phyloP scores from a whole-genome alignment of 2,888 invertebrate genomes.

The Drosophila paracracens region DNA sequence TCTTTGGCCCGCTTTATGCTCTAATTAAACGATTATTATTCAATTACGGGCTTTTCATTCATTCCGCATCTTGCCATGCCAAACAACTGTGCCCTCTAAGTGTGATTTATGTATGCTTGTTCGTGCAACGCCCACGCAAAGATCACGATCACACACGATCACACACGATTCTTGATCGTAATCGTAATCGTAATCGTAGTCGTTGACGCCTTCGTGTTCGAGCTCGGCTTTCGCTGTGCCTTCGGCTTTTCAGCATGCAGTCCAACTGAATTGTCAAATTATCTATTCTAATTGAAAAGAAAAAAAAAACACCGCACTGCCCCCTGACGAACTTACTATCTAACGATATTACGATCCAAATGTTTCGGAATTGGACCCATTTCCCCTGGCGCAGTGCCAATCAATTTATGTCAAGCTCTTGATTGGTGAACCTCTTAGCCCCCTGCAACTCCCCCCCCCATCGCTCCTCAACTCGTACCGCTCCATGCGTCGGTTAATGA shows the following conservation, averaged over 20 bases:
- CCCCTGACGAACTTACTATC: conserved; percentile 18
- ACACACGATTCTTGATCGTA: conserved; percentile 15
- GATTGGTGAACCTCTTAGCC: conserved; percentile 59
- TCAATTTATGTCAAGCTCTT: conserved; percentile 68
- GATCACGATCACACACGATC: conserved; percentile 24
- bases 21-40: conserved; percentile 69
- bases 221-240: conserved; percentile 16
- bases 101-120: conserved; percentile 64
- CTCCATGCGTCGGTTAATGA: conserved; percentile 62
- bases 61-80: conserved; percentile 2
- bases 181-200: conserved; percentile 12
- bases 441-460: neutral
- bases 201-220: neutral
- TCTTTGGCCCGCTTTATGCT: conserved; percentile 42
- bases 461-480: neutral
- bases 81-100: conserved; percentile 41
- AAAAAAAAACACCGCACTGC: conserved; percentile 5
- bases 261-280: conserved; percentile 60
- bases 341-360: conserved; percentile 38
- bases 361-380: conserved; percentile 40
- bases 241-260: conserved; percentile 1
- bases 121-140: conserved; percentile 62
- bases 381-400: conserved; percentile 66
- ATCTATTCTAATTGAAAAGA: conserved; percentile 68
- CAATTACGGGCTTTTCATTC: conserved; percentile 50